phyloP scores from a whole-genome alignment of 2,888 invertebrate genomes.

The Lomographa bimaculata region DNA sequence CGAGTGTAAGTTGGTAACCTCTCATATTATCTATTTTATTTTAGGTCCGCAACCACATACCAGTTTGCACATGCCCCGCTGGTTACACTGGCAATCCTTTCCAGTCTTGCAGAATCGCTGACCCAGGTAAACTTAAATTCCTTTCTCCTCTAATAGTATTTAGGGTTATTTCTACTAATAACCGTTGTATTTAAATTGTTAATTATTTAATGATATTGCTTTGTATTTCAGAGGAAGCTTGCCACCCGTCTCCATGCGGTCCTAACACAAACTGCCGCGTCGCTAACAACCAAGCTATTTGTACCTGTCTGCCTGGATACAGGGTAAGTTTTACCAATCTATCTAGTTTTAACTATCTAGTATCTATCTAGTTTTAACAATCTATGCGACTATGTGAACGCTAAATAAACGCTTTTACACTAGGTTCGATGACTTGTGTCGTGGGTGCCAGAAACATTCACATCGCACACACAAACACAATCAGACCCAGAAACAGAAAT shows the following conservation, averaged over 20 bases:
- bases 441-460: too few species aligned
- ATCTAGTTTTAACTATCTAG: too few species aligned
- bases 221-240: conserved; percentile 87
- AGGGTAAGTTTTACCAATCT: conserved; percentile 73
- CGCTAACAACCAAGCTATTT: conserved; percentile 89
- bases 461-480: too few species aligned
- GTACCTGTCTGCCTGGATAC: conserved; percentile 90
- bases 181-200: too few species aligned
- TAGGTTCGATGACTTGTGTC: too few species aligned
- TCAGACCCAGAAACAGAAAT: too few species aligned
- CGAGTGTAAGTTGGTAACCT: too few species aligned
- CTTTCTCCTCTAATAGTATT: too few species aligned
- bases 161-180: too few species aligned
- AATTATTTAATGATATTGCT: neutral
- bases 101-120: conserved; percentile 86
- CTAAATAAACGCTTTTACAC: too few species aligned
- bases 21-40: conserved; percentile 20
- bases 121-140: conserved; percentile 85
- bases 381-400: too few species aligned
- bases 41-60: conserved; percentile 87
- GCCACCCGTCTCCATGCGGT: conserved; percentile 93
- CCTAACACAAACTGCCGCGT: conserved; percentile 92
- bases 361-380: too few species aligned
- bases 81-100: conserved; percentile 93
- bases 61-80: conserved; percentile 90